Conservation (phyloP, 2,113 vertebrate species). For the Calonectris borealis region DNA sequence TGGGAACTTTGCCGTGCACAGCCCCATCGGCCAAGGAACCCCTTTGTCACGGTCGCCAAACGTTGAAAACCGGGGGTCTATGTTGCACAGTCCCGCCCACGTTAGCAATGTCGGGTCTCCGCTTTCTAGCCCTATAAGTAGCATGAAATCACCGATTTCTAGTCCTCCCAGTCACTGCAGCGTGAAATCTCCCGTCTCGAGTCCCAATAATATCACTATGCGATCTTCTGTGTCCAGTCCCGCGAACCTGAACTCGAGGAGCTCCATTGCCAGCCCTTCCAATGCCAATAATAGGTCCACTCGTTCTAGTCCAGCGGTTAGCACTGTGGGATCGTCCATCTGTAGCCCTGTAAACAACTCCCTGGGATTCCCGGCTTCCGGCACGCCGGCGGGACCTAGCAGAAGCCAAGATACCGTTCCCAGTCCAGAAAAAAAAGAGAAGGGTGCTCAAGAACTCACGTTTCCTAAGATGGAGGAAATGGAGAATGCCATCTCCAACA, state of each 20-base stretch:
- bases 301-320: slow-evolving; percentile 78
- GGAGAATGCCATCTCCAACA: slow-evolving; percentile 84
- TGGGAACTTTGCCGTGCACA: slow-evolving; percentile 80
- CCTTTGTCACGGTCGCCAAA: slow-evolving; percentile 78
- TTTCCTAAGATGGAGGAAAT: slow-evolving; percentile 94
- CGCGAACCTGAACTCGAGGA: slow-evolving; percentile 82
- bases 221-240: slow-evolving; percentile 90
- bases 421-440: slow-evolving; percentile 84
- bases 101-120: slow-evolving; percentile 89
- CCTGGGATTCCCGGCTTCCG: slow-evolving; percentile 65
- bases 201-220: slow-evolving; percentile 80
- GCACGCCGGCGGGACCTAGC: slow-evolving; percentile 76
- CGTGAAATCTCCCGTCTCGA: slow-evolving; percentile 90
- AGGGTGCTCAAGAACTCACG: slow-evolving; percentile 83
- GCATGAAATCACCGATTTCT: slow-evolving; percentile 95
- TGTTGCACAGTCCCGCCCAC: slow-evolving; percentile 89
- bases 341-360: slow-evolving; percentile 76
- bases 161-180: slow-evolving; percentile 94
- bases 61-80: slow-evolving; percentile 82
- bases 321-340: slow-evolving; percentile 78
- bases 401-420: slow-evolving; percentile 82
- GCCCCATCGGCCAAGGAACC: slow-evolving; percentile 84
- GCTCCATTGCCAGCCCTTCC: slow-evolving; percentile 90
- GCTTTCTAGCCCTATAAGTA: slow-evolving; percentile 89
- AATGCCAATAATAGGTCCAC: slow-evolving; percentile 81